Percentiles rank a stretch among this genome's conserved stretches.
Conservation (phyloP, 2,797 vertebrate species). For the Danio choprae region DNA sequence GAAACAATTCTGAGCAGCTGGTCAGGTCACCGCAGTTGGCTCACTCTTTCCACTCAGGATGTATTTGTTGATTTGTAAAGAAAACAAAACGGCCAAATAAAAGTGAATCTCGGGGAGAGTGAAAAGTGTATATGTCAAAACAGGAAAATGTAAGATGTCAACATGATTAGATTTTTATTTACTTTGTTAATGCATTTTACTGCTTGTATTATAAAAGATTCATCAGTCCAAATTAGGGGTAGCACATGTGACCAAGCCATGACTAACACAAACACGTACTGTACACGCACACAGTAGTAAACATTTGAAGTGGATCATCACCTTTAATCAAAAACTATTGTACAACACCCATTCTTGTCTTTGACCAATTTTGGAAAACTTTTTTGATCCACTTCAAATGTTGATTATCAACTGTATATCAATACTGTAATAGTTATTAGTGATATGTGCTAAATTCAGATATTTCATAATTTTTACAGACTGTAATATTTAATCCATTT, state of each 20-base stretch:
- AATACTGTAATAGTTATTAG: too few relatives aligned
- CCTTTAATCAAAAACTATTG: too few relatives aligned
- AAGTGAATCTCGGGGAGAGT: slow-evolving; percentile 16
- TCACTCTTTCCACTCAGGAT: slow-evolving; percentile 39
- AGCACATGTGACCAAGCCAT: background rate
- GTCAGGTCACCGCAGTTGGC: slow-evolving; percentile 27
- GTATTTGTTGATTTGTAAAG: slow-evolving; percentile 44
- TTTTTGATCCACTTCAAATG: too few relatives aligned
- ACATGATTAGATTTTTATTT: background rate
- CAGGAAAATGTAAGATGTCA: slow-evolving; percentile 19
- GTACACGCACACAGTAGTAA: too few relatives aligned
- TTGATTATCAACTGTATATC: too few relatives aligned
- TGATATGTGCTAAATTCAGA: too few relatives aligned
- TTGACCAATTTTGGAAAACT: too few relatives aligned
- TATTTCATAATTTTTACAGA: too few relatives aligned
- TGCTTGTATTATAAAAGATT: background rate
- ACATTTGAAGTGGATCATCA: too few relatives aligned
- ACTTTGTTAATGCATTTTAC: background rate
- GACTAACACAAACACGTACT: too few relatives aligned
- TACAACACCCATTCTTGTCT: too few relatives aligned
- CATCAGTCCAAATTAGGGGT: background rate
- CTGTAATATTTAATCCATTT: too few relatives aligned
- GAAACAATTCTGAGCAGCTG: slow-evolving; percentile 53
- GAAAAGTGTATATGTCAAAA: slow-evolving; percentile 33
- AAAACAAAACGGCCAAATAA: slow-evolving; percentile 33